phyloP scores from a whole-genome alignment of 2,888 invertebrate genomes.

The Nomada ferruginata region DNA sequence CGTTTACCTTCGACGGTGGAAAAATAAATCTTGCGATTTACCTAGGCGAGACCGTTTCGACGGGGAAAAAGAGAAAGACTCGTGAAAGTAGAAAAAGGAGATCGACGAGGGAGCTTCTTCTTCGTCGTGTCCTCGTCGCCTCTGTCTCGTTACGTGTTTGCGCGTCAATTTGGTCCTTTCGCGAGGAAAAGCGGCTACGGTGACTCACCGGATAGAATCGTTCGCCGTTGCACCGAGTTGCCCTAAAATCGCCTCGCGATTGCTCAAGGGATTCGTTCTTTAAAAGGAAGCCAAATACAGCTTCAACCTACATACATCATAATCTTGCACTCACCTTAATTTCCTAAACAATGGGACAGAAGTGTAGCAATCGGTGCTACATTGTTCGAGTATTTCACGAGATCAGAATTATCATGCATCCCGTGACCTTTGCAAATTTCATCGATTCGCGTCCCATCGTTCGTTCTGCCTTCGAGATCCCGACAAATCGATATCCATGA shows the following conservation, averaged over 20 bases:
- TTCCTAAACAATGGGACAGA: background rate
- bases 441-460: too few relatives aligned
- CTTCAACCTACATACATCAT: background rate
- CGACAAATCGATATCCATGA: too few relatives aligned
- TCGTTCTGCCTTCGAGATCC: too few relatives aligned
- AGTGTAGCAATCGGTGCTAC: too few relatives aligned
- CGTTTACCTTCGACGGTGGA: slow-evolving; percentile 35
- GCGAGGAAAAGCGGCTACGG: slow-evolving; percentile 43
- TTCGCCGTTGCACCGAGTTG: slow-evolving; percentile 30
- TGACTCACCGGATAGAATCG: slow-evolving; percentile 39
- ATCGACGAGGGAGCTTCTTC: background rate
- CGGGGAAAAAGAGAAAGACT: background rate
- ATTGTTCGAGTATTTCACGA: too few relatives aligned
- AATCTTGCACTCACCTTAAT: background rate
- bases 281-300: slow-evolving; percentile 1
- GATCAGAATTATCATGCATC: too few relatives aligned
- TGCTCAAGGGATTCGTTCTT: slow-evolving; percentile 21
- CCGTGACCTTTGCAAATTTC: too few relatives aligned
- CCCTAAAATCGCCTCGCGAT: slow-evolving; percentile 30
- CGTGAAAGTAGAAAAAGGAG: slow-evolving; percentile 37
- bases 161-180: slow-evolving; percentile 48
- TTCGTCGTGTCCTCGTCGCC: slow-evolving; percentile 5
- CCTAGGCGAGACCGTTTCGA: slow-evolving; percentile 19
- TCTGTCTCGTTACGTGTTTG: slow-evolving; percentile 31
- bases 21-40: slow-evolving; percentile 1